A percentile compares a stretch with the other conserved stretches of the same genome.
phyloP scores from a whole-genome alignment of 2,113 vertebrate genomes.

The Chaetodon auriga region DNA sequence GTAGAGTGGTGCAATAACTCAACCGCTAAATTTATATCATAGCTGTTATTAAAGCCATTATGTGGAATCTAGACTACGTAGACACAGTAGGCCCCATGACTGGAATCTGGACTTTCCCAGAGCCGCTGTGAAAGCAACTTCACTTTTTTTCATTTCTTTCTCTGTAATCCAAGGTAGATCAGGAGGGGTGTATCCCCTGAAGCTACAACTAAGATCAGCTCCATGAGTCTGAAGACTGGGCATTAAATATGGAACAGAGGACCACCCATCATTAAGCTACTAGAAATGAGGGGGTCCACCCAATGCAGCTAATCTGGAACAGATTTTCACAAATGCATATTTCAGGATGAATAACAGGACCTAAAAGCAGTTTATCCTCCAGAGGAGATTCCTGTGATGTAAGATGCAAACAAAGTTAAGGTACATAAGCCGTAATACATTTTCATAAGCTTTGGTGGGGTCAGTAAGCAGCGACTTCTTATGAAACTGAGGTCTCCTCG shows the following conservation, averaged over 20 bases:
- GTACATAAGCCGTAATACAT: slow-evolving; percentile 24
- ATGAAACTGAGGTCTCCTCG: slow-evolving; percentile 33
- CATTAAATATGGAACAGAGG: slow-evolving; percentile 40
- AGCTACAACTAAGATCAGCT: slow-evolving; percentile 32
- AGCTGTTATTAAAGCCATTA: slow-evolving; percentile 21
- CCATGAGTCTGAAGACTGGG: slow-evolving; percentile 15
- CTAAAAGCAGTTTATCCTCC: slow-evolving; percentile 18
- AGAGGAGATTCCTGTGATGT: slow-evolving; percentile 44
- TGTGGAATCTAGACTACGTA: slow-evolving; percentile 9
- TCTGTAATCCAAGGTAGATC: slow-evolving; percentile 53
- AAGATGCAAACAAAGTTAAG: slow-evolving; percentile 39
- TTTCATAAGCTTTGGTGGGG: slow-evolving; percentile 44
- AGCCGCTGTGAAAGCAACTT: slow-evolving; percentile 33
- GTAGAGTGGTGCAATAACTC: slow-evolving; percentile 30
- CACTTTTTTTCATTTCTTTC: slow-evolving; percentile 45
- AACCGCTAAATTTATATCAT: slow-evolving; percentile 30
- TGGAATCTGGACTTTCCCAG: slow-evolving; percentile 61
- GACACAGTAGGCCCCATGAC: slow-evolving; percentile 18
- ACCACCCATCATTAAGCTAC: slow-evolving; percentile 54
- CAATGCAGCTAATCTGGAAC: slow-evolving; percentile 20
- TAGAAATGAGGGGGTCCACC: slow-evolving; percentile 32
- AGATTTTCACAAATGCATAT: slow-evolving; percentile 42
- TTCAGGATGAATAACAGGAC: slow-evolving; percentile 32
- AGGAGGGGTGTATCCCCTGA: slow-evolving; percentile 30
- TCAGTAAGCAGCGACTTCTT: slow-evolving; percentile 27